Percentiles rank a stretch among this genome's conserved stretches.
Evolutionary conservation across 1,140 invertebrate genomes (phyloP).

Genomic region (Drosophila willistoni): DNA sequence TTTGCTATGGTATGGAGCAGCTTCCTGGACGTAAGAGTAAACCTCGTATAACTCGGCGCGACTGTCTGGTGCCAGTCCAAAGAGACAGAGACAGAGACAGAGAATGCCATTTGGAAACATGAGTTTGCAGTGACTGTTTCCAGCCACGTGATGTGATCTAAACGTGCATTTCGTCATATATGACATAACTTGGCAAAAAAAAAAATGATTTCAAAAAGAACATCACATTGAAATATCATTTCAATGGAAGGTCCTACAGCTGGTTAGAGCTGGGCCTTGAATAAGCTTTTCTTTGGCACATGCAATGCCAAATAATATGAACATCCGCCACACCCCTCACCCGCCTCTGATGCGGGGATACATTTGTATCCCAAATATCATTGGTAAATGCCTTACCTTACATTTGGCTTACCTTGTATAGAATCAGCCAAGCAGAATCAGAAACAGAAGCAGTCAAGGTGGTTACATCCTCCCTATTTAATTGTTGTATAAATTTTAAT

Average conservation of each 20-base stretch:
- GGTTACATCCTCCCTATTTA: constrained; percentile 43
- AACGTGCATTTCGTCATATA: background rate
- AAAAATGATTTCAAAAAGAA: too few relatives aligned
- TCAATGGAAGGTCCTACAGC: background rate
- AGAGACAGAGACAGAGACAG: background rate
- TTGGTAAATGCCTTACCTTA: background rate
- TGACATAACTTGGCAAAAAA: too few relatives aligned
- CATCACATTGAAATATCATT: too few relatives aligned
- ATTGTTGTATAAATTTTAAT: constrained; percentile 13
- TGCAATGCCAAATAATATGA: constrained; percentile 1
- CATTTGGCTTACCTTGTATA: constrained; percentile 32
- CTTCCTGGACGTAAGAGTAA: background rate
- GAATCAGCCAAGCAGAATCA: constrained; percentile 62
- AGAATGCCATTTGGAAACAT: background rate
- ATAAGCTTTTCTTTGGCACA: background rate
- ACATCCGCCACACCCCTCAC: too few relatives aligned
- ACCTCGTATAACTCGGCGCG: background rate
- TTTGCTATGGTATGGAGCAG: background rate
- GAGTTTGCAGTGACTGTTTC: background rate
- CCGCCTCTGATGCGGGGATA: too few relatives aligned
- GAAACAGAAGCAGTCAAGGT: constrained; percentile 51
- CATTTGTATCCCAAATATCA: background rate
- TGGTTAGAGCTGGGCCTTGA: background rate
- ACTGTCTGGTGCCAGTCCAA: background rate
- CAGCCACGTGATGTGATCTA: constrained; percentile 1